Base-by-base conservation (phyloP, 1,140 invertebrate species). In the Calliopsis andreniformis region DNA sequence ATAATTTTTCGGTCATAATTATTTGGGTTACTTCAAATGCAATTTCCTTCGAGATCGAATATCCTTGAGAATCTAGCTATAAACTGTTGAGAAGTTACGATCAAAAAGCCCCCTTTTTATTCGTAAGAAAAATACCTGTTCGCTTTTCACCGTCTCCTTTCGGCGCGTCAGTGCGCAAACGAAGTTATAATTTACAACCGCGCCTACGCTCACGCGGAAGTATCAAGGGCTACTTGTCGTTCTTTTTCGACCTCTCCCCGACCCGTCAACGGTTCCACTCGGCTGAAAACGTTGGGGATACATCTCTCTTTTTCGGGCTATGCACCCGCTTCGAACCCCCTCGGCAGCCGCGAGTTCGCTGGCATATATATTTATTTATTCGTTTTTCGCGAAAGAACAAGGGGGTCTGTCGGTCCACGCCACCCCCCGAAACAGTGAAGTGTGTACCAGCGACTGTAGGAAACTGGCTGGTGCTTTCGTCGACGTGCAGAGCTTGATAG, bases 341-440 rank as follows among this genome's bases (percentile, higher is more conserved):
- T n/a, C 14, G 28, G 6, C 25, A 28, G 18, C 12, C 18, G 30
- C 10, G 42, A 28, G 49, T 58, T 43, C 71, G 12, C 59, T n/a
- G 28, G 25, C 47, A 35, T 51, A 35, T 82, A 53, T 83, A 79
- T 79, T 84, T 85, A 85, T 85, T 85, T 84, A 84, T 71, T 80
- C 82, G 67, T 84, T 85, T 85, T 84, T 84, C 69, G 56, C 70
- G 66, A 43, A 84, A 78, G 69, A 68, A 80, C 59, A 80, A 78
- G 53, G 39, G 47, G 59, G 73, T 30, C 47, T 32, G 68, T 63
- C 62, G 51, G 42, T 35, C 28, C 68, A 28, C 49, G 42, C 39
- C 35, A 53, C 49, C 58, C 20, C 55, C 81, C 49, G 55, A 66
- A 66, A 81, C 61, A 35, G 55, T 79, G 67, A 83, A 84, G 80